phyloP scores from a whole-genome alignment of 2,113 vertebrate genomes.

The Vanacampus margaritifer region DNA sequence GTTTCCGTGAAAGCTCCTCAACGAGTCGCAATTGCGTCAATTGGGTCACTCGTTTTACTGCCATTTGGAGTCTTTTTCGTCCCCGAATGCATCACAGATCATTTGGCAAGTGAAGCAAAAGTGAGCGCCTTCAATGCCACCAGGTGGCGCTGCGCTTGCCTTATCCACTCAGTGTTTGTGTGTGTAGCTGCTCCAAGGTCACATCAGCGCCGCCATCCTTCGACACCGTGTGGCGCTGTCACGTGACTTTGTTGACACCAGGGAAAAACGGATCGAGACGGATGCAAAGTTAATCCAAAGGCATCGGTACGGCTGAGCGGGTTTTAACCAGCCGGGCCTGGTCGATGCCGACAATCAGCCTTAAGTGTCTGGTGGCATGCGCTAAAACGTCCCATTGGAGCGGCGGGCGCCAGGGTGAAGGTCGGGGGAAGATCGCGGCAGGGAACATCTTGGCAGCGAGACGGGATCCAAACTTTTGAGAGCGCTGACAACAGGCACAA shows the following conservation, averaged over 20 bases:
- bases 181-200: constrained; percentile 43
- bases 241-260: not conserved
- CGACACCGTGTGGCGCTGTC: not conserved
- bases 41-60: not conserved
- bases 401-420: constrained; percentile 25
- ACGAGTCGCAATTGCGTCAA: not conserved
- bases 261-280: not conserved
- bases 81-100: not conserved
- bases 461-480: constrained; percentile 17
- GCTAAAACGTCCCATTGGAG: constrained; percentile 42
- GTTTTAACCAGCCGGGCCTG: constrained; percentile 14
- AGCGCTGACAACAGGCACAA: constrained; percentile 5
- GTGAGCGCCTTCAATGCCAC: constrained; percentile 22
- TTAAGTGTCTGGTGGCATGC: constrained; percentile 28
- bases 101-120: constrained; percentile 25
- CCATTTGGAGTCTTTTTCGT: not conserved
- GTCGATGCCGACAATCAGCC: constrained; percentile 28
- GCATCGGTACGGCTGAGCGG: constrained; percentile 7
- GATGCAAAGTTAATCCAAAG: constrained; percentile 27
- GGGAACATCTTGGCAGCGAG: constrained; percentile 22
- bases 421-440: constrained; percentile 35
- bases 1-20: not conserved
- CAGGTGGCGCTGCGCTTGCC: constrained; percentile 22
- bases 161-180: constrained; percentile 21
- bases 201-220: not conserved